phyloP scores from a whole-genome alignment of 2,797 vertebrate genomes.

The Parauchenoglanis ngamensis region DNA sequence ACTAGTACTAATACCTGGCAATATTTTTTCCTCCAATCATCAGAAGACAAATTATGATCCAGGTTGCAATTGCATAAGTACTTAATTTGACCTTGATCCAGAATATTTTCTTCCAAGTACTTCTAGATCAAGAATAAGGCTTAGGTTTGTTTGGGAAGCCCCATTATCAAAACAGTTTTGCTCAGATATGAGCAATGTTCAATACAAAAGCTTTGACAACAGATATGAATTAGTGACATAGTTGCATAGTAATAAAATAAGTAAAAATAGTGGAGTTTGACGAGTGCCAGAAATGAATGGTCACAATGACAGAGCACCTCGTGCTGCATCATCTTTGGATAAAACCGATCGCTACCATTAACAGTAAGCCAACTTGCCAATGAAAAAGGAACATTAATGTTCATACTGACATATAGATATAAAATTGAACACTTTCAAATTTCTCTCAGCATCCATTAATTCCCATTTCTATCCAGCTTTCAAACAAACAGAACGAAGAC shows the following conservation, averaged over 20 bases:
- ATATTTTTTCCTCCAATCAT: slow-evolving; percentile 11
- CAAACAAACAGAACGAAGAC: slow-evolving; percentile 66
- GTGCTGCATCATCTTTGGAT: slow-evolving; percentile 58
- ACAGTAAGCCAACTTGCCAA: slow-evolving; percentile 71
- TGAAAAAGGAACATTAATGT: slow-evolving; percentile 61
- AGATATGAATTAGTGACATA: slow-evolving; percentile 60
- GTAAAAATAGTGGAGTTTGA: slow-evolving; percentile 46
- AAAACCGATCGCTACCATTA: slow-evolving; percentile 60
- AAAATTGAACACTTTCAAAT: slow-evolving; percentile 65
- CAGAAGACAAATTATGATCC: slow-evolving; percentile 37
- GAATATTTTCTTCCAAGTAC: slow-evolving; percentile 30
- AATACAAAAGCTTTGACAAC: slow-evolving; percentile 50
- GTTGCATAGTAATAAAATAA: slow-evolving; percentile 81
- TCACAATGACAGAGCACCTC: slow-evolving; percentile 45
- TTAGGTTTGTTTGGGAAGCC: slow-evolving; percentile 61
- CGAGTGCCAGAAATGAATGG: slow-evolving; percentile 31
- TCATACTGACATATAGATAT: slow-evolving; percentile 40
- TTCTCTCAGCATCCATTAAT: slow-evolving; percentile 55
- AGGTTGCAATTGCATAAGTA: slow-evolving; percentile 43
- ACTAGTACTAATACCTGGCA: slow-evolving; percentile 8
- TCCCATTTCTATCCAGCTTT: slow-evolving; percentile 26
- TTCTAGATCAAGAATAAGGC: slow-evolving; percentile 55
- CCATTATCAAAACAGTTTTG: slow-evolving; percentile 54
- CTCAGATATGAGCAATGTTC: slow-evolving; percentile 57
- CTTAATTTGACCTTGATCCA: slow-evolving; percentile 37